Conservation (phyloP, 2,888 invertebrate genomes). For the Drosophila eohydei region DNA sequence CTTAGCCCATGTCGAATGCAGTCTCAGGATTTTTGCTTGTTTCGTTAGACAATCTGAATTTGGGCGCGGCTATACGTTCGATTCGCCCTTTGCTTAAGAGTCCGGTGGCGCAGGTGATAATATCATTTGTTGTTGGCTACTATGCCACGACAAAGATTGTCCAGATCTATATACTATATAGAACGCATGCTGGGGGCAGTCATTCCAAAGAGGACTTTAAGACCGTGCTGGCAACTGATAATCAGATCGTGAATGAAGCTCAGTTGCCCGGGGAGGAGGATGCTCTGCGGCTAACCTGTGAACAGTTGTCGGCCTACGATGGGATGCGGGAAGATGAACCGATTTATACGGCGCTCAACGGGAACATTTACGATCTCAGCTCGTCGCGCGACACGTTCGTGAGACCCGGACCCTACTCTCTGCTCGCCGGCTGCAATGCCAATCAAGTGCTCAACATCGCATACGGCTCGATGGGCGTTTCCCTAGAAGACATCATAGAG, state of each 20-base stretch:
- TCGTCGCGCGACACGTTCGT: conserved; percentile 34
- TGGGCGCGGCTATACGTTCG: conserved; percentile 25
- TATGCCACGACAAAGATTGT: conserved; percentile 57
- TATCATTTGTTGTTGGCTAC: conserved; percentile 66
- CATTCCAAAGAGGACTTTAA: not conserved
- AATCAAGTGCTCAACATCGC: conserved; percentile 58
- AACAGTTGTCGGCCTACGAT: conserved; percentile 45
- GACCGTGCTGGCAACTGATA: not conserved
- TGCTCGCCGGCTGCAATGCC: conserved; percentile 68
- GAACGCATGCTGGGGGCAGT: not conserved
- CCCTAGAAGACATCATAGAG: conserved; percentile 29
- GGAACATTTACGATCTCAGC: conserved; percentile 65
- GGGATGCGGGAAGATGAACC: conserved; percentile 39
- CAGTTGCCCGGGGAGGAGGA: not conserved
- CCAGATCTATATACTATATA: conserved; percentile 21
- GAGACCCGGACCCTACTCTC: conserved; percentile 39
- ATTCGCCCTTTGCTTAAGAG: conserved; percentile 44
- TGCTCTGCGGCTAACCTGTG: conserved; percentile 31
- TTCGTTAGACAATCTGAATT: conserved; percentile 16
- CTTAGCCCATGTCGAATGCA: fast-evolving
- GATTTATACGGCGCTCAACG: conserved; percentile 69
- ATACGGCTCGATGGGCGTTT: conserved; percentile 49
- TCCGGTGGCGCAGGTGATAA: conserved; percentile 49
- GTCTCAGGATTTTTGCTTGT: fast-evolving
- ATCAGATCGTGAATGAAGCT: not conserved